These are phyloP conservation scores for Alitta virens DNA, from an alignment of 2,888 invertebrate species.

Conservation along the genomic window DNA sequence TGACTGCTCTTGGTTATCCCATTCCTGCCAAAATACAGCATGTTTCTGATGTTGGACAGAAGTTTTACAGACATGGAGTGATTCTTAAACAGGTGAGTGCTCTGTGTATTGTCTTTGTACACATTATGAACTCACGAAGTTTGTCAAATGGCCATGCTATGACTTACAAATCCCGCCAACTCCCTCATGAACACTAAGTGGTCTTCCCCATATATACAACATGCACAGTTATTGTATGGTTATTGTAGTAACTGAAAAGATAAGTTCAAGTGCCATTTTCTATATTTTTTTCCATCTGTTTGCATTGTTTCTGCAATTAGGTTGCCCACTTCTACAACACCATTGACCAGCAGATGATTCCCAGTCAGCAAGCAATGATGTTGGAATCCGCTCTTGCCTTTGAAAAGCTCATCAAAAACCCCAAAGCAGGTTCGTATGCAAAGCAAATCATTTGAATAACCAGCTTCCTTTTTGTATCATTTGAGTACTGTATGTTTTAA, in stretches of 20 bases:
- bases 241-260: too few species aligned
- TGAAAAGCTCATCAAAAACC: slow-evolving; percentile 74
- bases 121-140: too few species aligned
- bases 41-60: slow-evolving; percentile 71
- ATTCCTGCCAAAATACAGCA: slow-evolving; percentile 74
- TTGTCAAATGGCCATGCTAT: too few species aligned
- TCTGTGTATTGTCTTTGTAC: too few species aligned
- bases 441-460: too few species aligned
- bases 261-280: too few species aligned
- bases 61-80: slow-evolving; percentile 80
- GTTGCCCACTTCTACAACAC: slow-evolving; percentile 80
- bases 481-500: too few species aligned
- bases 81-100: slow-evolving; percentile 77
- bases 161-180: too few species aligned
- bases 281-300: slow-evolving; percentile 1
- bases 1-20: slow-evolving; percentile 76
- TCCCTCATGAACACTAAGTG: too few species aligned
- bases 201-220: too few species aligned
- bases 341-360: slow-evolving; percentile 94
- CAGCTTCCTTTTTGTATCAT: too few species aligned
- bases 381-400: slow-evolving; percentile 86
- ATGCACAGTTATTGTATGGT: too few species aligned
- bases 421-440: slow-evolving; percentile 52
- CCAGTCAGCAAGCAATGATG: slow-evolving; percentile 94
- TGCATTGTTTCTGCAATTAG: slow-evolving; percentile 35